Percentiles rank a stretch among this genome's conserved stretches.
Conservation (phyloP, 2,888 invertebrate genomes). For the Elysia crispata region DNA sequence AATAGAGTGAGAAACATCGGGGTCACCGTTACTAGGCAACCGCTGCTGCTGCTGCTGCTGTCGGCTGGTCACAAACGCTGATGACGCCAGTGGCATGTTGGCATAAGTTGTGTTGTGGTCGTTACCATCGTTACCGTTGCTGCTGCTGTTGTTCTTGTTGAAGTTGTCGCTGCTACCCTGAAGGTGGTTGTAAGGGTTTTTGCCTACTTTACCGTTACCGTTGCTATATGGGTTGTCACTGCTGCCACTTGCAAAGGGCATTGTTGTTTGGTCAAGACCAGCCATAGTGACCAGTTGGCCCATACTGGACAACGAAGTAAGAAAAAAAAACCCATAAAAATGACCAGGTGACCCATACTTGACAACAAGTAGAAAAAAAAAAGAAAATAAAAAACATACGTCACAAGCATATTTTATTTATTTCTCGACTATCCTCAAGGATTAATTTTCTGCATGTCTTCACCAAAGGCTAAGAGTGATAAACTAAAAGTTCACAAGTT, state of each 20-base stretch:
- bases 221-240: background rate
- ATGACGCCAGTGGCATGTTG: slow-evolving; percentile 5
- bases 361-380: too few species aligned
- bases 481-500: too few species aligned
- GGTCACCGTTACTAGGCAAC: background rate
- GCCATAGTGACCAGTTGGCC: slow-evolving; percentile 75
- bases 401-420: too few species aligned
- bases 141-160: slow-evolving; percentile 12
- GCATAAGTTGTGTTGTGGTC: slow-evolving; percentile 10
- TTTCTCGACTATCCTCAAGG: too few species aligned
- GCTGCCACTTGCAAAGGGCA: slow-evolving; percentile 53
- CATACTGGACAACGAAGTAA: slow-evolving; percentile 71
- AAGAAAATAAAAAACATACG: too few species aligned
- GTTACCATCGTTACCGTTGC: background rate
- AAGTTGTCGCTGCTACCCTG: slow-evolving; percentile 6
- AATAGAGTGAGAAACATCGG: slow-evolving; percentile 13
- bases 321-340: too few species aligned
- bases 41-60: background rate
- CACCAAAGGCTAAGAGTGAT: too few species aligned
- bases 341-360: too few species aligned
- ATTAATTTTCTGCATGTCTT: too few species aligned
- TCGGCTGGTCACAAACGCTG: background rate
- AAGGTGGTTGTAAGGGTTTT: background rate
- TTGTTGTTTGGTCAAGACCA: slow-evolving; percentile 68
- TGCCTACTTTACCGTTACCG: background rate